Base-by-base conservation (phyloP, 2,797 vertebrate genomes). In the Pitangus sulphuratus region DNA sequence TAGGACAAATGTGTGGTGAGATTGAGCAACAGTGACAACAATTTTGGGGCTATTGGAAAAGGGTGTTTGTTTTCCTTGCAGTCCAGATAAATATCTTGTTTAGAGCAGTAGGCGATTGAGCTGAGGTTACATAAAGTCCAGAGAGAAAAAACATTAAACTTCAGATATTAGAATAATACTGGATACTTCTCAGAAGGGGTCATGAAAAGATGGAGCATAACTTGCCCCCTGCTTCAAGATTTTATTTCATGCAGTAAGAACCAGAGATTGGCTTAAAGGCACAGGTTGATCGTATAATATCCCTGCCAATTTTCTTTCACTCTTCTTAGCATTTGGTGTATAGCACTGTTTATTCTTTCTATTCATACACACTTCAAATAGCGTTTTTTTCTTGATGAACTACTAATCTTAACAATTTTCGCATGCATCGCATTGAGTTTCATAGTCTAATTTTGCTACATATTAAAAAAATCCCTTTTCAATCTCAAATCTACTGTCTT, bases 401-500 rank as follows among this genome's bases (percentile, higher is more conserved):
- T 91, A 69, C 37, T 62, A 44, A 66, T 51, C 40, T n/a, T 47
- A 89, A 51, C n/a, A 76, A 50, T 82, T 83, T 85, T 45, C 26
- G 78, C 9, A 68, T 39, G 15, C 26, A 40, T 5, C 54, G 18
- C 18, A 9, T 6, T 37, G 31, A 44, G 17, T 80, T 91, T 89
- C 69, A 31, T 51, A 26, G 24, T 62, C 19, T 83, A 85, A 86
- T 83, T 93, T 62, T 24, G 6, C 19, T 57, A 11, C 16, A 20
- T 66, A 44, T 45, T 35, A 12, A 40, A 81, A 83, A 81, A 45
- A n/a, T 5, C 6, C 5, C 25, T 65, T 79, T 92, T 89, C 65
- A 44, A 44, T 84, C 94, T 87, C 68, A 80, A 89, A 84, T 16
- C 26, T 45, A 24, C 50, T 76, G 33, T 57, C 42, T 84, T 92